Evolutionary conservation across 1,140 invertebrate species (phyloP).

Genomic region (Stenopsyche tienmushanensis): DNA sequence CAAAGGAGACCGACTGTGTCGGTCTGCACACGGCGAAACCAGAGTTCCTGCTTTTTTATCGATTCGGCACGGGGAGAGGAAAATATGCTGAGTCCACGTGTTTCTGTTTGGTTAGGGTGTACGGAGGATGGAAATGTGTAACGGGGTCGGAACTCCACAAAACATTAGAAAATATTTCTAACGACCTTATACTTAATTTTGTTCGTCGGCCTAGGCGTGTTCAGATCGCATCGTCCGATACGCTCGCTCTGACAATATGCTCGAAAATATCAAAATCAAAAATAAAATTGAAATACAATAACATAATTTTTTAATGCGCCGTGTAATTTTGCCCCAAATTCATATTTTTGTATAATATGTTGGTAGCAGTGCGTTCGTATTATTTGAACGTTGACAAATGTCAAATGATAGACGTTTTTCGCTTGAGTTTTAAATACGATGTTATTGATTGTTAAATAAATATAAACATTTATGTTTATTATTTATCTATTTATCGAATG

Average conservation of each 20-base stretch:
- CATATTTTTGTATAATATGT: too few relatives aligned
- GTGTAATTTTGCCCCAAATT: too few relatives aligned
- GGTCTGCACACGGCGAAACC: constrained; percentile 1
- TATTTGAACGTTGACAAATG: too few relatives aligned
- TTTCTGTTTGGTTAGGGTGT: constrained; percentile 37
- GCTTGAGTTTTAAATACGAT: not conserved
- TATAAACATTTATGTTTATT: not conserved
- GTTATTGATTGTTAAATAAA: not conserved
- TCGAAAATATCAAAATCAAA: not conserved
- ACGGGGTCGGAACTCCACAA: not conserved
- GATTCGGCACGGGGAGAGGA: constrained; percentile 34
- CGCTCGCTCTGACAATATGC: not conserved
- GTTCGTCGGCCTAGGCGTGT: too few relatives aligned
- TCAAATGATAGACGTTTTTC: too few relatives aligned
- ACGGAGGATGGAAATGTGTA: constrained; percentile 12
- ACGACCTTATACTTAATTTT: not conserved
- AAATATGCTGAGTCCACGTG: constrained; percentile 36
- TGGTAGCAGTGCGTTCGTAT: too few relatives aligned
- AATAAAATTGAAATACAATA: too few relatives aligned
- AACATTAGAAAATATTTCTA: not conserved
- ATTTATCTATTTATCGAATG: not conserved
- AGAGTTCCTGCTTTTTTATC: constrained; percentile 37
- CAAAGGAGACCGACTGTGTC: too few relatives aligned
- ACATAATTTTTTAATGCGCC: too few relatives aligned
- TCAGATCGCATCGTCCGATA: too few relatives aligned